Percentiles rank a stretch among this genome's conserved stretches.
These are phyloP conservation scores for Zapornia atra DNA, from an alignment of 2,113 vertebrate species.

Conservation along the genomic window DNA sequence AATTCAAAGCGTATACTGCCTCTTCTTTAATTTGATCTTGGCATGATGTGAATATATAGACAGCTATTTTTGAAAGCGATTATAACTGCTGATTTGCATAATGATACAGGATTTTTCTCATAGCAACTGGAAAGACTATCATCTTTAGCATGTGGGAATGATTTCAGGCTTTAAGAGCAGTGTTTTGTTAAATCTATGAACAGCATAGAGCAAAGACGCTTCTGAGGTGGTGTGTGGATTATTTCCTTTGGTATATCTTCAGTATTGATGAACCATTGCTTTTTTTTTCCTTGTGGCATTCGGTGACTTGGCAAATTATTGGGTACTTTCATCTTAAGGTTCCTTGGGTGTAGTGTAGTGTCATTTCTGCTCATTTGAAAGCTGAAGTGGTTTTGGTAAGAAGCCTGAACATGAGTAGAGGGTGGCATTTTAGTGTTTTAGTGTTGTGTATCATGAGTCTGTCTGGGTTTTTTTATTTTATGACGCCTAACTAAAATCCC, in stretches of 20 bases:
- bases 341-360: not conserved
- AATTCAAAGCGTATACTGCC: not conserved
- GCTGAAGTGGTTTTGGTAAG: not conserved
- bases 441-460: not conserved
- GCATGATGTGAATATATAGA: not conserved
- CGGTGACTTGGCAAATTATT: not conserved
- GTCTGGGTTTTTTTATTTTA: not conserved
- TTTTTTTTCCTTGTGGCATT: not conserved
- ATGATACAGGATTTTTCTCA: slow-evolving; percentile 23
- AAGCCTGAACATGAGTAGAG: not conserved
- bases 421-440: not conserved
- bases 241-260: not conserved
- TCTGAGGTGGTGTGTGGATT: not conserved
- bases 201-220: not conserved
- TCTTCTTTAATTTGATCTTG: slow-evolving; percentile 31
- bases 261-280: fast-evolving
- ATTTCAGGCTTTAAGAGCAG: not conserved
- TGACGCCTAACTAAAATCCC: not conserved
- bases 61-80: slow-evolving; percentile 38
- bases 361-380: not conserved
- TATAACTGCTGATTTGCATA: slow-evolving; percentile 29
- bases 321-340: not conserved
- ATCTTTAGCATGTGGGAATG: slow-evolving; percentile 9
- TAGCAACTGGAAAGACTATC: slow-evolving; percentile 14
- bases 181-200: not conserved